phyloP scores from a whole-genome alignment of 2,888 invertebrate genomes.

The Athripsodes cinereus region DNA sequence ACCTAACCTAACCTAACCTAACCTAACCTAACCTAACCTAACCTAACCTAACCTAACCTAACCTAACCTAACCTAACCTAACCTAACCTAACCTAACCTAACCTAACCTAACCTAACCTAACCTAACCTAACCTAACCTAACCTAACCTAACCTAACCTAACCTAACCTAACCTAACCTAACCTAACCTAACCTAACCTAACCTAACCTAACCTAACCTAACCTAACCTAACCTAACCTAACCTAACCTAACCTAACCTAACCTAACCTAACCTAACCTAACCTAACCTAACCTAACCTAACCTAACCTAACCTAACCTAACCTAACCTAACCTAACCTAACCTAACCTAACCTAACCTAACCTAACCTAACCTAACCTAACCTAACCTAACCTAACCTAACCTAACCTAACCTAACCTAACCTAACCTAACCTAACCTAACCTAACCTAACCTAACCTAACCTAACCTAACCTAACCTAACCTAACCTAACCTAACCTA shows the following conservation, averaged over 20 bases:
- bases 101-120: conserved; percentile 25
- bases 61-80: conserved; percentile 23
- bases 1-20: conserved; percentile 16
- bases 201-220: conserved; percentile 21
- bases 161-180: conserved; percentile 28
- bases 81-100: conserved; percentile 22
- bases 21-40: conserved; percentile 21
- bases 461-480: conserved; percentile 4
- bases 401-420: conserved; percentile 6
- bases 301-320: conserved; percentile 8
- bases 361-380: conserved; percentile 8
- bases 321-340: conserved; percentile 8
- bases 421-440: conserved; percentile 8
- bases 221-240: conserved; percentile 8
- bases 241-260: conserved; percentile 8
- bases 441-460: conserved; percentile 5
- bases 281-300: conserved; percentile 8
- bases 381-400: conserved; percentile 8
- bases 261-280: conserved; percentile 6
- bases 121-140: conserved; percentile 25
- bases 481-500: conserved; percentile 30
- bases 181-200: conserved; percentile 26
- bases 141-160: conserved; percentile 27
- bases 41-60: conserved; percentile 21
- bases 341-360: conserved; percentile 8